Conservation (phyloP, 2,888 invertebrate genomes). For the Cephus pulcher region DNA sequence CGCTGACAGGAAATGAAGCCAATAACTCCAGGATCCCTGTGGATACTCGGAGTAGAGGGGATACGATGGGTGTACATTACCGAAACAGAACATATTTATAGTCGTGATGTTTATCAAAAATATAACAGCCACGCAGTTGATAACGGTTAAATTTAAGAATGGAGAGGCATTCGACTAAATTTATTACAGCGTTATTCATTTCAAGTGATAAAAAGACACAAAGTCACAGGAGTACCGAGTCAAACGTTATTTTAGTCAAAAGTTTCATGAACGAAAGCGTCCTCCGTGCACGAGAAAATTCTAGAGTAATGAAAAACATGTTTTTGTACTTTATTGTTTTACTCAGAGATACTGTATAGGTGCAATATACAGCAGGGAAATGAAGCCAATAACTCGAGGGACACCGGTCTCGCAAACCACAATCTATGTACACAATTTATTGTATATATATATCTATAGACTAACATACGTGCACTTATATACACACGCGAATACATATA, state of each 20-base stretch:
- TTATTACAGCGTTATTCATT: neutral
- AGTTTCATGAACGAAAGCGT: neutral
- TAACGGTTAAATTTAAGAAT: neutral
- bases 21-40: neutral
- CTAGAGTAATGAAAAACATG: neutral
- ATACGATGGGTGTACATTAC: neutral
- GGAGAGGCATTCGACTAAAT: neutral
- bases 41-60: neutral
- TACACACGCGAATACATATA: neutral
- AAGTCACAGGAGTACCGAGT: neutral
- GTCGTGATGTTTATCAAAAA: neutral
- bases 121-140: neutral
- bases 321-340: neutral
- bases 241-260: too few relatives aligned
- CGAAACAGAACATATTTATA: neutral
- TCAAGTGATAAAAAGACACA: neutral
- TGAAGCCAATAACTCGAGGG: slow-evolving; percentile 4
- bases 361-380: neutral
- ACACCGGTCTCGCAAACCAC: neutral
- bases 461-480: neutral
- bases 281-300: neutral
- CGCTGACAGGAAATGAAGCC: neutral
- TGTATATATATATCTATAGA: neutral
- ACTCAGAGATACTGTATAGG: neutral
- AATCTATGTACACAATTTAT: neutral